Evolutionary conservation across 2,888 invertebrate genomes (phyloP).

Genomic region (Andrena praecox): DNA sequence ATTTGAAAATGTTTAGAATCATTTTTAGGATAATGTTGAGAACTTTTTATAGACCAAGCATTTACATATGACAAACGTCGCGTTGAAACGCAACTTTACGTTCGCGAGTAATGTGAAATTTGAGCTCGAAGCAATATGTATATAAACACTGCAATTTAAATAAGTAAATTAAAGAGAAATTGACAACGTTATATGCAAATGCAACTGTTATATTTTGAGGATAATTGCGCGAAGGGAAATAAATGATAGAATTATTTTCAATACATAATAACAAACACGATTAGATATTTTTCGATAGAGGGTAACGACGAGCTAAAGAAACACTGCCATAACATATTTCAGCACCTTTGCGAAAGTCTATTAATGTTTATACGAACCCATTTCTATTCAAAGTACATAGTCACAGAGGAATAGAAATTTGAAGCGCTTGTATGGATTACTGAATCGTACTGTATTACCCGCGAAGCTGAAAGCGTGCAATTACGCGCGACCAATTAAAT

Average conservation of each 20-base stretch:
- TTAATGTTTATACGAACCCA: not conserved
- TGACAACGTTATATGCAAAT: slow-evolving; percentile 1
- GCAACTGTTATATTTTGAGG: slow-evolving; percentile 1
- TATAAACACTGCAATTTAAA: slow-evolving; percentile 28
- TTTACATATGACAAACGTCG: not conserved
- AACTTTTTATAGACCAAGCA: slow-evolving; percentile 1
- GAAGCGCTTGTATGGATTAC: not conserved
- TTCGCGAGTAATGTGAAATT: slow-evolving; percentile 2
- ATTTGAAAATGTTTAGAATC: not conserved
- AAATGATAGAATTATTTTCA: slow-evolving; percentile 28
- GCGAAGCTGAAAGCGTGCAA: not conserved
- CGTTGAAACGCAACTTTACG: slow-evolving; percentile 7
- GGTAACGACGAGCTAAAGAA: slow-evolving; percentile 4
- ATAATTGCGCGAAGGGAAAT: slow-evolving; percentile 1
- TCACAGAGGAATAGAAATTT: not conserved
- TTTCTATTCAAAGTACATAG: not conserved
- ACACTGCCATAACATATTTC: slow-evolving; percentile 30
- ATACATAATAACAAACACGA: slow-evolving; percentile 3
- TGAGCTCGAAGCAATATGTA: slow-evolving; percentile 23
- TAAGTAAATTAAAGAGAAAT: slow-evolving; percentile 13
- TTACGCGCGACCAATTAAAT: slow-evolving; percentile 5
- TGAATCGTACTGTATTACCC: too few species aligned
- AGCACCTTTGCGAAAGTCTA: slow-evolving; percentile 5
- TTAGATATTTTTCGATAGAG: slow-evolving; percentile 23
- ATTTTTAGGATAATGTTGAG: slow-evolving; percentile 15